Percentiles rank a stretch among this genome's conserved stretches.
Conservation (phyloP, 1,140 invertebrate genomes). For the Brachionus plicatilis region DNA sequence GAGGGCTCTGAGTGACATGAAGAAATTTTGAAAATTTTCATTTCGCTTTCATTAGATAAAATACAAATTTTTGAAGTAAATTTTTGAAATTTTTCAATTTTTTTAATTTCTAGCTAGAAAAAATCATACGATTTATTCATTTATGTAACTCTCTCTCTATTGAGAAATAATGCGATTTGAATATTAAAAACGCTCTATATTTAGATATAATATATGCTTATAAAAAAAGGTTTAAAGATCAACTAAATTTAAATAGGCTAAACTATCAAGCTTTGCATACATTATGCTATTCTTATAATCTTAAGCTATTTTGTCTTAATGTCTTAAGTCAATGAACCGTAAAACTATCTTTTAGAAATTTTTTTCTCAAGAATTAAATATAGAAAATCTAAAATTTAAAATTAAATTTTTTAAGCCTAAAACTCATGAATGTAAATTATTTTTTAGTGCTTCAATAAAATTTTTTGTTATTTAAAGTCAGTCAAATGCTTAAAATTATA, state of each 20-base stretch:
- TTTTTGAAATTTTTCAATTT: not conserved
- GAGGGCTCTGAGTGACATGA: not conserved
- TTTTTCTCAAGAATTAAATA: no score
- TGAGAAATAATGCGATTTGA: not conserved
- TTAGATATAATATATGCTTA: not conserved
- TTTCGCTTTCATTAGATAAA: not conserved
- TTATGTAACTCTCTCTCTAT: not conserved
- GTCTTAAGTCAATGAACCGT: not conserved
- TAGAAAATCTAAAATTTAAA: no score
- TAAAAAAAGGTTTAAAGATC: not conserved
- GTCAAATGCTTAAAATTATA: not conserved
- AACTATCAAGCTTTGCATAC: not conserved
- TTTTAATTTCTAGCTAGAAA: not conserved
- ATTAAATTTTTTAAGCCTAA: no score
- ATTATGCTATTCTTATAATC: not conserved
- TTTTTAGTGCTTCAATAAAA: not conserved
- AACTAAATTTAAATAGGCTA: not conserved
- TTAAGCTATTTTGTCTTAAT: not conserved
- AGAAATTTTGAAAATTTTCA: not conserved
- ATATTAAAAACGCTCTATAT: not conserved
- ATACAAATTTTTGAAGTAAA: not conserved
- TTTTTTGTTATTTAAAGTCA: not conserved
- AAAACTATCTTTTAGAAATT: not conserved
- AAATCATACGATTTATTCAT: not conserved
- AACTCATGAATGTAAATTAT: no score